Evolutionary conservation across 2,888 invertebrate species (phyloP).

Genomic region (Phorcus lineatus): DNA sequence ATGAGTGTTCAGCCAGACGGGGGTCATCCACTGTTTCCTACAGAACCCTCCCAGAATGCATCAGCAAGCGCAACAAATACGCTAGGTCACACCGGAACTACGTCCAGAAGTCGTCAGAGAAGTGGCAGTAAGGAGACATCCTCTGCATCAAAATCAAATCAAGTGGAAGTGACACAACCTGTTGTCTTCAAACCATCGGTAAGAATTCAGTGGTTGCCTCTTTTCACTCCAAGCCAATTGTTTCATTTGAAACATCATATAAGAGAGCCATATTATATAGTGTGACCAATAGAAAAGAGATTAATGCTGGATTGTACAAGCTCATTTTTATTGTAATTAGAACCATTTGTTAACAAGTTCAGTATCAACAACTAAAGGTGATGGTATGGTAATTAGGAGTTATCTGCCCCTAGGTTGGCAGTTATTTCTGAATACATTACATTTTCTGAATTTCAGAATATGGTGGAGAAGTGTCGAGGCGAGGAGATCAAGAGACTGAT

Average conservation of each 20-base stretch:
- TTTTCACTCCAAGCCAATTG: no score
- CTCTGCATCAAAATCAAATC: slow-evolving; percentile 15
- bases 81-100: not conserved
- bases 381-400: no score
- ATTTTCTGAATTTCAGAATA: slow-evolving; percentile 29
- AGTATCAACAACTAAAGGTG: no score
- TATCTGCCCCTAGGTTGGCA: no score
- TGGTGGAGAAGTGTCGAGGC: slow-evolving; percentile 16
- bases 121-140: slow-evolving; percentile 14
- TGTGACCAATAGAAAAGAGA: no score
- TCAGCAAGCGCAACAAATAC: not conserved
- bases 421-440: not conserved
- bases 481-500: slow-evolving; percentile 11
- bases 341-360: no score
- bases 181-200: slow-evolving; percentile 18
- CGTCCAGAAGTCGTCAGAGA: slow-evolving; percentile 7
- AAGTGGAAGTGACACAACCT: slow-evolving; percentile 23
- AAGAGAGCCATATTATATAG: no score
- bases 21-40: slow-evolving; percentile 52
- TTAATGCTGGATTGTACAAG: no score
- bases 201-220: not conserved
- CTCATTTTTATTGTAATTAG: no score
- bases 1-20: slow-evolving; percentile 64
- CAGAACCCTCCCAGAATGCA: slow-evolving; percentile 18
- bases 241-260: no score